Base-by-base conservation (phyloP, 1,140 invertebrate genomes). In the Globodera rostochiensis region DNA sequence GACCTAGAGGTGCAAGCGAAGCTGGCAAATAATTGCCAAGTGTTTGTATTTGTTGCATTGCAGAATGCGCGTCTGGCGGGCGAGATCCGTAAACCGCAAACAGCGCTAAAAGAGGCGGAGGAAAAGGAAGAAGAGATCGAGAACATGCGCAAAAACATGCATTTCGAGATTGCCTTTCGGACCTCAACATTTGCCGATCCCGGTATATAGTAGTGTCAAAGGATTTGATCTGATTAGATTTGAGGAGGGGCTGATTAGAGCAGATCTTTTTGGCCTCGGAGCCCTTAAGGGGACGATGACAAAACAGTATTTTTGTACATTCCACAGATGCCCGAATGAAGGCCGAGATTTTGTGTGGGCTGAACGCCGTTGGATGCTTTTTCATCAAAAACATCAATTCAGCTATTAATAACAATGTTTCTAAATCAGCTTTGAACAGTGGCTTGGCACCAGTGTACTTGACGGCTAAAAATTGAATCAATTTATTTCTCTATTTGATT, bases 91-190 rank as follows among this genome's bases (percentile, higher is more conserved):
- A 96, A 98, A 92, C 93, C 97, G 85, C 94, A 95, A 85, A 95
- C 95, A 85, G 88, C 88, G 67, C 96, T 96, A 93, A 96, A 96
- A 91, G 96, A 97, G 93, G 95, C 95, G 87, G 95, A 93, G 81
- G 95, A 96, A 91, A 97, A 97, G 92, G 95, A 97, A 86, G 95
- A 97, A 91, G 95, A 97, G 92, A 94, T 96, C 87, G 95, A 96
- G 92, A 91, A 93, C 77, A 94, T 96, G 90, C 95, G 95, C 95
- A 98, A 98, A 92, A 95, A 96, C 92, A 96, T 95, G 90, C 95
- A 95, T 92, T 96, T 97, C 90, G 96, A 98, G 92, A 96, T 98
- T 90, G 96, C 50, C 3, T 3, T 6, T 2, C 0, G 25, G 2
- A 36, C 25, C 25, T 36, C 2, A 36, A n/a, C n/a, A 36, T 0